Base-by-base conservation (phyloP, 2,797 vertebrate genomes). In the Phataginus tricuspis region DNA sequence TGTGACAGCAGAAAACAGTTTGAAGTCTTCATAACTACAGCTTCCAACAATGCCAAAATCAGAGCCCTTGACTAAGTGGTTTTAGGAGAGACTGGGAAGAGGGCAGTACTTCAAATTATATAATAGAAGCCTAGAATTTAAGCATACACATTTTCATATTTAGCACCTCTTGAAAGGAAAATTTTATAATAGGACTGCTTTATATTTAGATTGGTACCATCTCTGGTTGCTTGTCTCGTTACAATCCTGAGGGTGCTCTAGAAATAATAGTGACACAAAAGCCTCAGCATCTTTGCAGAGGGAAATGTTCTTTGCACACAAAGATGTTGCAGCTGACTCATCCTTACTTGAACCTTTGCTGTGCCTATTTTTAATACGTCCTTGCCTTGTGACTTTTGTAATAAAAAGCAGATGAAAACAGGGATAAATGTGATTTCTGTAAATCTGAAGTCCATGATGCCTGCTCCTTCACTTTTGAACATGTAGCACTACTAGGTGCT, bases 121-220 rank as follows among this genome's bases (percentile, higher is more conserved):
- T 96, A 98, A 97, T 79, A 34, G 37, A 68, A 93, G 39, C 59
- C 86, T 74, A 88, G 90, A 96, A 94, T 85, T 79, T 57, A 91
- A 84, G 55, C 79, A 87, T 45, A 86, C 49, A 39, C 29, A 87
- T 90, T 92, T 93, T 96, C 95, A 96, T 96, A 90, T 87, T 96
- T 97, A 96, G 94, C 91, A 97, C 49, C 83, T 94, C 78, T 92
- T 34, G 79, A 89, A 97, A 95, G 74, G 63, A 92, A 78, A 78
- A 31, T 85, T 95, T 97, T 85, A 94, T 95, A 97, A 94, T 80
- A 97, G 91, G 89, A 89, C 39, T 25, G 29, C 29, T 94, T 96
- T 95, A 89, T 96, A 91, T 94, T 97, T 97, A 97, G 88, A 72
- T 72, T 34, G 53, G 59, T 64, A 85, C 84, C 91, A 93, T 95